phyloP scores from a whole-genome alignment of 2,113 vertebrate species.

The Rhineura floridana region DNA sequence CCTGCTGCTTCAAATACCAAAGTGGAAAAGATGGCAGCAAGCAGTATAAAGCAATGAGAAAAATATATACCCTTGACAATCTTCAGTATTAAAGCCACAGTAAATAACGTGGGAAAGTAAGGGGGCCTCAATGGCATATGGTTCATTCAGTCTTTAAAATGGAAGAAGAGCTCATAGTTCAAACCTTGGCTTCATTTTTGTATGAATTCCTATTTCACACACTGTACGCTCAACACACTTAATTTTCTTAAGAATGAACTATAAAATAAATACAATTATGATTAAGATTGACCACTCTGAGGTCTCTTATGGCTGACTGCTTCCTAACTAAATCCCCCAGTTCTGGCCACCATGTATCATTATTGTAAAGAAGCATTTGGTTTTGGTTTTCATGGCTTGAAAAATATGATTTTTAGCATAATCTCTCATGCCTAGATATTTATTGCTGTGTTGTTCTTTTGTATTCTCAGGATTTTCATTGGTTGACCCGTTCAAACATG shows the following conservation, averaged over 20 bases:
- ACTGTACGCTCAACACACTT: neutral
- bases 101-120: neutral
- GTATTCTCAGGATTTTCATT: constrained; percentile 90
- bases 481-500: constrained; percentile 93
- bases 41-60: neutral
- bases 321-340: neutral
- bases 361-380: neutral
- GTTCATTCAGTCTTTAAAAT: neutral
- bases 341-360: neutral
- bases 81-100: neutral
- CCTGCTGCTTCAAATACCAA: neutral
- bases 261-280: no score
- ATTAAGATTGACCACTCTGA: neutral
- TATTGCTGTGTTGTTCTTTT: constrained; percentile 7
- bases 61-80: neutral
- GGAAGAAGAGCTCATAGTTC: neutral
- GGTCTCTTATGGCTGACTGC: neutral
- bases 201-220: neutral
- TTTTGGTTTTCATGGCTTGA: neutral
- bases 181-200: neutral
- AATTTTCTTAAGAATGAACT: neutral
- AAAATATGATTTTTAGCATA: neutral
- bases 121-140: neutral
- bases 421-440: neutral
- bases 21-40: neutral